These are phyloP conservation scores for Lymantria monacha DNA, from an alignment of 2,888 invertebrate species.

Conservation along the genomic window DNA sequence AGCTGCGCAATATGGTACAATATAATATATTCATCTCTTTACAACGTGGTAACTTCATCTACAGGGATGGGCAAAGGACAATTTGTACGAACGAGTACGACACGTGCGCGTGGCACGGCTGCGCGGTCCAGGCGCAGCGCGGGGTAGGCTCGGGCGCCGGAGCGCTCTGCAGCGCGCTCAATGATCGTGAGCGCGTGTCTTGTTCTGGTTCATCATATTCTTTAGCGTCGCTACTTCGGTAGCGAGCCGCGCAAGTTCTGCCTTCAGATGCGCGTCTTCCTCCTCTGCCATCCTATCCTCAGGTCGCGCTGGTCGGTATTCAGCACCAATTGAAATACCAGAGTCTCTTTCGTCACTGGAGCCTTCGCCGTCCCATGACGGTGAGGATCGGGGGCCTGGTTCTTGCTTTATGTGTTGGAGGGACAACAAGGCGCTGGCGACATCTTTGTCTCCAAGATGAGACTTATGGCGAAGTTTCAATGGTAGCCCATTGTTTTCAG, in stretches of 20 bases:
- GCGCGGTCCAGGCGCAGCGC: conserved; percentile 57
- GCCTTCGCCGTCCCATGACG: conserved; percentile 94
- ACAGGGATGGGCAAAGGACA: conserved; percentile 64
- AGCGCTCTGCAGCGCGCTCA: conserved; percentile 49
- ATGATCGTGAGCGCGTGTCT: conserved; percentile 72
- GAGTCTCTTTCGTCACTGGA: conserved; percentile 95
- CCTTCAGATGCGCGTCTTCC: conserved; percentile 89
- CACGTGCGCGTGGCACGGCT: conserved; percentile 38
- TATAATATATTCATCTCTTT: conserved; percentile 68
- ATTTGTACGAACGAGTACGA: conserved; percentile 66
- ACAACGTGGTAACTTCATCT: conserved; percentile 78
- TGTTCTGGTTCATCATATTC: conserved; percentile 88
- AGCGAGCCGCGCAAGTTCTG: conserved; percentile 92
- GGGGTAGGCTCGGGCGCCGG: conserved; percentile 25
- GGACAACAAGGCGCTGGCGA: conserved; percentile 91
- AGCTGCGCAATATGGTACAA: conserved; percentile 76
- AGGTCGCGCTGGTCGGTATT: conserved; percentile 77
- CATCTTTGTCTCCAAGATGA: conserved; percentile 94
- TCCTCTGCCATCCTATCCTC: conserved; percentile 76
- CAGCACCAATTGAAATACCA: conserved; percentile 91
- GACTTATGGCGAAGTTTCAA: conserved; percentile 96
- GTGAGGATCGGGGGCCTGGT: conserved; percentile 89
- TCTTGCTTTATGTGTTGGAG: conserved; percentile 94
- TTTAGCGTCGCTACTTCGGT: conserved; percentile 95
- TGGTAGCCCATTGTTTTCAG: conserved; percentile 90